Evolutionary conservation across 2,888 invertebrate species (phyloP).

Genomic region (Cabera pusaria): DNA sequence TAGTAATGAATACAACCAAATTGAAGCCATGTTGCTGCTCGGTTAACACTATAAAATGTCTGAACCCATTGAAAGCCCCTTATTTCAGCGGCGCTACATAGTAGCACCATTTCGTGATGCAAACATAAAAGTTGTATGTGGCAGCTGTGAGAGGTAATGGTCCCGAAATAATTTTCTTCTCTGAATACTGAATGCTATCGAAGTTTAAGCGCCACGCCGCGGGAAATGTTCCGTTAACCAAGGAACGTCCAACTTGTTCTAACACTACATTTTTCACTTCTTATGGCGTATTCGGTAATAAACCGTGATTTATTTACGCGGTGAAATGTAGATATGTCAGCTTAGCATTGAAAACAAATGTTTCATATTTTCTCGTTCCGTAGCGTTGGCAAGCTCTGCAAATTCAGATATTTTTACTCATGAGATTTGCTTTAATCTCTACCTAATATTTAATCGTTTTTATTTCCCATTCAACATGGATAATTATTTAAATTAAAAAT

Average conservation of each 20-base stretch:
- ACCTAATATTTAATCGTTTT: too few species aligned
- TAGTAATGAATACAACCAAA: conserved; percentile 16
- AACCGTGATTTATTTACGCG: conserved; percentile 11
- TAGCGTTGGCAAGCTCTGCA: too few species aligned
- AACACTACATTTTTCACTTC: conserved; percentile 25
- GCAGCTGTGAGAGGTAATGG: conserved; percentile 66
- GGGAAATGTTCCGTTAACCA: conserved; percentile 57
- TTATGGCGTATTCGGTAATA: conserved; percentile 12
- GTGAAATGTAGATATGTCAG: conserved; percentile 1
- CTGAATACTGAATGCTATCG: conserved; percentile 55
- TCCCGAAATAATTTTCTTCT: conserved; percentile 59
- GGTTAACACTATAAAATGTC: conserved; percentile 8
- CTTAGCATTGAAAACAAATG: conserved; percentile 1
- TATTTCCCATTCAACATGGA: too few species aligned
- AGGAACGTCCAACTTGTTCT: conserved; percentile 29
- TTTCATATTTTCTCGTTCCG: neutral
- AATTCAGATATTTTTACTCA: too few species aligned
- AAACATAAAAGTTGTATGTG: conserved; percentile 52
- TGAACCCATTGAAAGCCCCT: conserved; percentile 11
- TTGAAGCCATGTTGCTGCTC: conserved; percentile 6
- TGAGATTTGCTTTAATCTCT: too few species aligned
- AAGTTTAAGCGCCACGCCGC: conserved; percentile 41
- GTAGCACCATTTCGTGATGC: conserved; percentile 34
- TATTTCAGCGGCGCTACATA: conserved; percentile 10
- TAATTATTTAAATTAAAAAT: too few species aligned